Evolutionary conservation across 2,797 vertebrate genomes (phyloP), one percentile per base, ranked within the genome.

Genomic region (Gallinago solitaria): DNA sequence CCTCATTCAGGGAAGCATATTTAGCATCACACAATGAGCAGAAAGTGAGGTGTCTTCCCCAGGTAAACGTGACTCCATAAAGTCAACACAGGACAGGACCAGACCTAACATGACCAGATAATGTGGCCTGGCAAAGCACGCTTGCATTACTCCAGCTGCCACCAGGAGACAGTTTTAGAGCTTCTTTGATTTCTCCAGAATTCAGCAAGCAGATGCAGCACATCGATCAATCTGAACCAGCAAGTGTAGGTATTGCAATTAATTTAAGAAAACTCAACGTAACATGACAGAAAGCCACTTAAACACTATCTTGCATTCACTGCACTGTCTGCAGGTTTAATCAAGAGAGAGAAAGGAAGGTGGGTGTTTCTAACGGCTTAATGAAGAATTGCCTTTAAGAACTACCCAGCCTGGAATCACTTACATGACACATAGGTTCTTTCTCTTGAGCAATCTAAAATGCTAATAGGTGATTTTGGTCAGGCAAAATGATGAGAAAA

Each of bases 401-500:
- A 56, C 75, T 33, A 51, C 30, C 76, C 14, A 60, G 25, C 17
- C 65, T 39, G 25, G 28, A 64, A 65, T 53, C 39, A 60, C 28
- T 63, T 63, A 6, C 2, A 18, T 60, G 56, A 65, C 48, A 86
- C 9, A 18, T 4, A 41, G 12, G 43, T 75, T 54, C 2, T 77
- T 93, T 79, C 87, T 73, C 32, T 78, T 83, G 18, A 90, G 28
- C 48, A 67, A 53, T 48, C 28, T 68, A 76, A 93, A 90, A 88
- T 17, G 47, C 32, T 79, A 63, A 73, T 67, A 73, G 54, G 37
- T 83, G 24, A 39, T 7, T 88, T 77, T 63, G 63, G 63, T 88
- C 65, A 88, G 43, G 8, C 18, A 10, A 43, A 43, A 43, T 18
- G 17, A 67, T 9, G 18, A 91, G 13, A 24, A 88, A 90, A 95